Percentiles rank a stretch among this genome's conserved stretches.
phyloP scores from a whole-genome alignment of 2,797 vertebrate genomes.

The Eleutherodactylus coqui region DNA sequence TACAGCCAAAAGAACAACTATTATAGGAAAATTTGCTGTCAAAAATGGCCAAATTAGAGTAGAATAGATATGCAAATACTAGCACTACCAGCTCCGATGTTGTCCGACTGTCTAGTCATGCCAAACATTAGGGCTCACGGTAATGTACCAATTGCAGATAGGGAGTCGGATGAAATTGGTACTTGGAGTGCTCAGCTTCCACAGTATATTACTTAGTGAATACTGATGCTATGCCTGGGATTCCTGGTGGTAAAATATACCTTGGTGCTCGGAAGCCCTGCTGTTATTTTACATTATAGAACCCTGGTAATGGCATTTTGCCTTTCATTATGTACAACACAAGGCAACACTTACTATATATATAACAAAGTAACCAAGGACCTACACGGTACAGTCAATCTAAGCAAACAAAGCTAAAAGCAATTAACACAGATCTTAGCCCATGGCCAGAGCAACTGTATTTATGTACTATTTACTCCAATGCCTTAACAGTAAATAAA shows the following conservation, averaged over 20 bases:
- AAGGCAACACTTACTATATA: neutral
- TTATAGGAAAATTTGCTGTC: neutral
- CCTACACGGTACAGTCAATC: neutral
- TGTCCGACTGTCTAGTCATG: conserved; percentile 1
- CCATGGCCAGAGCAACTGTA: conserved; percentile 5
- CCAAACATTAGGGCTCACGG: neutral
- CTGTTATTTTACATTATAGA: conserved; percentile 36
- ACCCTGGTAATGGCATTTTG: conserved; percentile 1
- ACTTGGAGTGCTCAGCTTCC: conserved; percentile 11
- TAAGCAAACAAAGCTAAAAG: conserved; percentile 10
- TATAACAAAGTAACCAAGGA: neutral
- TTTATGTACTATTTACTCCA: conserved; percentile 1
- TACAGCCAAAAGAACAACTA: neutral
- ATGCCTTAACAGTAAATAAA: conserved; percentile 6
- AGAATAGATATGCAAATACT: neutral
- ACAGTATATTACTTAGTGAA: conserved; percentile 26
- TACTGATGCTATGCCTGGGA: conserved; percentile 12
- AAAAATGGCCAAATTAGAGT: neutral
- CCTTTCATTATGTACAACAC: neutral
- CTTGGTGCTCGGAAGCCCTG: neutral
- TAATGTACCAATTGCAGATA: conserved; percentile 18
- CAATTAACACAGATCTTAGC: conserved; percentile 19
- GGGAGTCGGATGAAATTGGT: neutral
- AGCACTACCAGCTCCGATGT: neutral
- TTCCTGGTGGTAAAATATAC: conserved; percentile 29